Conservation (phyloP, 2,113 vertebrate species). For the Mesocricetus auratus region DNA sequence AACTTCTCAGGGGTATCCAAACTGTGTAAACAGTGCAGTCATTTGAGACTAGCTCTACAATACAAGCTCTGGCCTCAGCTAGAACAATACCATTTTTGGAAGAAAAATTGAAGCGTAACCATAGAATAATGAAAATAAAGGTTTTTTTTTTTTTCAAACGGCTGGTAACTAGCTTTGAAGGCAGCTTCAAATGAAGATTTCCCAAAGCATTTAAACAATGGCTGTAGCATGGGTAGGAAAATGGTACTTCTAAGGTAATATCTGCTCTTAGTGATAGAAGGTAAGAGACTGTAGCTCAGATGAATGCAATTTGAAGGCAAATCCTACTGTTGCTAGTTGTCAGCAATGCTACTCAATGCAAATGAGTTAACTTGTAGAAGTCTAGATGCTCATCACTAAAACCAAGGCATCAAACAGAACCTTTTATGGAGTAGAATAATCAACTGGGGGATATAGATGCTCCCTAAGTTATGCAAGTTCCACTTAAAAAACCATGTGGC, state of each 20-base stretch:
- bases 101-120: slow-evolving; percentile 41
- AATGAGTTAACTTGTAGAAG: slow-evolving; percentile 18
- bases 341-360: neutral
- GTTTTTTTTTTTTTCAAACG: neutral
- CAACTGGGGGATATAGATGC: neutral
- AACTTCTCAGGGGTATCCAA: slow-evolving; percentile 40
- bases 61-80: slow-evolving; percentile 25
- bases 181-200: neutral
- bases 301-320: neutral
- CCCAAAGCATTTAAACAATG: neutral
- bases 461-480: neutral
- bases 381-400: neutral
- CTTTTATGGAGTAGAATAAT: slow-evolving; percentile 21
- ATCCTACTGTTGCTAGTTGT: neutral
- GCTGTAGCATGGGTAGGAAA: neutral
- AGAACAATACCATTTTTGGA: slow-evolving; percentile 41
- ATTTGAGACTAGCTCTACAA: slow-evolving; percentile 51
- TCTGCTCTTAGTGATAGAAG: neutral
- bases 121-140: neutral
- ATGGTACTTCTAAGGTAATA: neutral
- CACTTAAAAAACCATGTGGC: neutral
- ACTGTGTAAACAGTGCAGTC: slow-evolving; percentile 60
- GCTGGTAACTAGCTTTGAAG: slow-evolving; percentile 1
- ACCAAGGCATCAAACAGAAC: neutral
- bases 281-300: neutral